Percentiles rank a stretch among this genome's conserved stretches.
phyloP scores from a whole-genome alignment of 2,113 vertebrate genomes.

The Actenoides lindsayi region DNA sequence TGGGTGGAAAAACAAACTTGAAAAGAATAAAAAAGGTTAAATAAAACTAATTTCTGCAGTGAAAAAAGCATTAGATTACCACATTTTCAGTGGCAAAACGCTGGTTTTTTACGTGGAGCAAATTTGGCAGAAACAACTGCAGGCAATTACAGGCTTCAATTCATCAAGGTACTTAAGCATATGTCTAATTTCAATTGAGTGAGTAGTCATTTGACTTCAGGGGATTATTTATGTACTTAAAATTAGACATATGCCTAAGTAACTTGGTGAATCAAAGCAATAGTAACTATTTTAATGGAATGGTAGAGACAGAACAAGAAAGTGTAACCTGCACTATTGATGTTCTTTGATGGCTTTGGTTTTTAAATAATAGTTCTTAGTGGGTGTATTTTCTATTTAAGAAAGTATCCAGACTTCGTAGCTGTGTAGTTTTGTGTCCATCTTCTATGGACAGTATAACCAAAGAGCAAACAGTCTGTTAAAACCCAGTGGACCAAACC shows the following conservation, averaged over 20 bases:
- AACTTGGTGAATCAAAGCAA: conserved; percentile 17
- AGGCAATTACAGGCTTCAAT: conserved; percentile 40
- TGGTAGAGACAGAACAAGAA: neutral
- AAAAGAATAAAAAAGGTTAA: neutral
- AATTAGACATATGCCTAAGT: conserved; percentile 21
- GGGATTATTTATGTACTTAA: conserved; percentile 21
- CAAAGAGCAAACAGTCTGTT: neutral
- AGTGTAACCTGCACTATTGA: neutral
- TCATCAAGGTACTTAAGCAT: conserved; percentile 44
- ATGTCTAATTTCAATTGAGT: conserved; percentile 41
- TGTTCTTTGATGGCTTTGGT: neutral
- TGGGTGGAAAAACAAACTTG: neutral
- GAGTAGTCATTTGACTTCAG: conserved; percentile 39
- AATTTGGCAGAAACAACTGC: conserved; percentile 52
- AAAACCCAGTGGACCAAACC: neutral
- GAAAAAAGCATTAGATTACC: conserved; percentile 5
- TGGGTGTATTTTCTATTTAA: neutral
- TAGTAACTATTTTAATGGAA: neutral
- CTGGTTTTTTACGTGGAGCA: neutral
- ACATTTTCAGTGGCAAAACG: conserved; percentile 14
- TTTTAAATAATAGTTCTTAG: neutral
- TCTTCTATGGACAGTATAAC: neutral
- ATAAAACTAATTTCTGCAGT: neutral
- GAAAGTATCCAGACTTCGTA: neutral
- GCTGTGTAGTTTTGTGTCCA: neutral